Evolutionary conservation across 2,797 vertebrate species (phyloP), one percentile per base, ranked within the genome.

Genomic region (Emydoidea blandingii): DNA sequence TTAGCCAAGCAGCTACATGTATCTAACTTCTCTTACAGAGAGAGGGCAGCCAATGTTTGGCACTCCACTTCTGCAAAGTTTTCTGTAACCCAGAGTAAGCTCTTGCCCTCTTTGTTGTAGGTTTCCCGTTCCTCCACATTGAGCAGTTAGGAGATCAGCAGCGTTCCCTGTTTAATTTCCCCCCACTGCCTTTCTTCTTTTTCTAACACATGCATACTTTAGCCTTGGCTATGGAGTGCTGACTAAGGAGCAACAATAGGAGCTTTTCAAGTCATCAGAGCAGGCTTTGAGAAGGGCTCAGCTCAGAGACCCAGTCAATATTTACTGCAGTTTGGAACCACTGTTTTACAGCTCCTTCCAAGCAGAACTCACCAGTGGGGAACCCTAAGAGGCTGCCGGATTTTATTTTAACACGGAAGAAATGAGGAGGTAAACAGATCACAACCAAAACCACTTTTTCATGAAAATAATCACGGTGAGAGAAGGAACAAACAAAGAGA

Each of bases 201-300:
- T 95, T 97, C 98, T 98, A 98, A 98, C 97, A 95, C 98, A 99
- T 98, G 98, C 98, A 98, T 98, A 98, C 98, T 99, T 98, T 97
- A 97, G 98, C 97, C 97, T 96, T 65, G 94, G 97, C 97, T 97
- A 96, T 98, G 97, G 98, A 98, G 97, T 98, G 98, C 98, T 97
- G 98, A 98, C 97, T 97, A 96, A 97, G 97, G 94, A 97, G 93
- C 98, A 99, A 99, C 99, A 99, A 99, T 98, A 98, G 98, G 89
- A 74, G 96, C 97, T 98, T 99, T 99, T 99, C 98, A 99, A 98
- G 97, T 93, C 95, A 97, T 94, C 95, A 97, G 96, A 94, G 95
- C 92, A 95, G 93, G 97, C 94, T 98, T 98, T 98, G 95, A 97
- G 98, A 97, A 97, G 96, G 96, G 95, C 98, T 96, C 97, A 87